Percentiles rank a stretch among this genome's conserved stretches.
Evolutionary conservation across 2,113 vertebrate species (phyloP).

Genomic region (Microtus oregoni): DNA sequence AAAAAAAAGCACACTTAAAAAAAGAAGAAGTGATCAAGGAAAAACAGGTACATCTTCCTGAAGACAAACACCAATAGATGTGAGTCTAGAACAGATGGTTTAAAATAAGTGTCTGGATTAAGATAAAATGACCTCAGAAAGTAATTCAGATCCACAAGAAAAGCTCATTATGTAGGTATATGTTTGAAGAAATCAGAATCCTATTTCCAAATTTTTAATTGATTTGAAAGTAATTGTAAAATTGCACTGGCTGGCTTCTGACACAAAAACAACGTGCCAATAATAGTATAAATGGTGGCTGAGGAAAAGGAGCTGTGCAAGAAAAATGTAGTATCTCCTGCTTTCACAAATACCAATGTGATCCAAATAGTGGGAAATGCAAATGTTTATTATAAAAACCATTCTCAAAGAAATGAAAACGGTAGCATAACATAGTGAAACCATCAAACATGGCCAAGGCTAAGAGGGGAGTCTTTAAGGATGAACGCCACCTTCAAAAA

Average conservation of each 20-base stretch:
- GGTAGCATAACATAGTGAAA: neutral
- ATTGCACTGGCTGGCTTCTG: neutral
- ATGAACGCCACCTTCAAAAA: neutral
- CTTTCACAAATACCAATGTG: neutral
- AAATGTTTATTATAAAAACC: neutral
- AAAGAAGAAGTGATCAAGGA: neutral
- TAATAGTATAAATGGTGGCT: neutral
- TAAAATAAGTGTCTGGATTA: neutral
- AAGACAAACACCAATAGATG: neutral
- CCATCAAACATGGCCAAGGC: neutral
- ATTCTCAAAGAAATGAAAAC: neutral
- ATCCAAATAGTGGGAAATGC: neutral
- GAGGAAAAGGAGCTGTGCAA: neutral
- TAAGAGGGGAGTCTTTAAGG: neutral
- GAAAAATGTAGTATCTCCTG: neutral
- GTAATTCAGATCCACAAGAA: neutral
- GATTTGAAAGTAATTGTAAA: neutral
- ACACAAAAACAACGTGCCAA: neutral
- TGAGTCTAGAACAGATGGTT: neutral
- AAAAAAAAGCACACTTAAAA: neutral
- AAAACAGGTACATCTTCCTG: neutral
- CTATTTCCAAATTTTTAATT: neutral
- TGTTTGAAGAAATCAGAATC: neutral
- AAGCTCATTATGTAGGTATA: neutral
- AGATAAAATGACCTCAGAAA: neutral